Conservation (phyloP, 2,888 invertebrate genomes). For the Candidula unifasciata region DNA sequence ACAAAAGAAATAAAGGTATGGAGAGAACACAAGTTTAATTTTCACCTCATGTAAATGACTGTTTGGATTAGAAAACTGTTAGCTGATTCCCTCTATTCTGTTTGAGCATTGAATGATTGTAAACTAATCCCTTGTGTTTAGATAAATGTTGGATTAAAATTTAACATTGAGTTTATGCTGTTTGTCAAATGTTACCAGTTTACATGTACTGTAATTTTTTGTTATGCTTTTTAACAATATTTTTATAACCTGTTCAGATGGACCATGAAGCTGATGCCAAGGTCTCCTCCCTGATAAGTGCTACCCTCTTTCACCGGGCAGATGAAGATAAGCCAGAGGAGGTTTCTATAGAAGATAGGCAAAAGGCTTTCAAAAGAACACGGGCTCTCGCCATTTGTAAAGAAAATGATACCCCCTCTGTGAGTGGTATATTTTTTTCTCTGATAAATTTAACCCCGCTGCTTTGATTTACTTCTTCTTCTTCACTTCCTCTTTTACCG, state of each 20-base stretch:
- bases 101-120: neutral
- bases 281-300: constrained; percentile 45
- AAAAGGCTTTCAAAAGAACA: constrained; percentile 1
- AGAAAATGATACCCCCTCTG: constrained; percentile 41
- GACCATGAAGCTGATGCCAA: constrained; percentile 39
- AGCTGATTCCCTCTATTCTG: too few species aligned
- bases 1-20: too few species aligned
- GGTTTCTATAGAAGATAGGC: neutral
- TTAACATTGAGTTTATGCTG: too few species aligned
- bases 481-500: too few species aligned
- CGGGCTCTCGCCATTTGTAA: neutral
- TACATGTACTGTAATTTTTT: too few species aligned
- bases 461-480: too few species aligned
- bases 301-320: constrained; percentile 32
- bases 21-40: too few species aligned
- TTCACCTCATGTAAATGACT: too few species aligned
- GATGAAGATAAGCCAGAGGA: constrained; percentile 28
- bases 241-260: constrained; percentile 9
- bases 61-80: too few species aligned
- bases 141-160: too few species aligned
- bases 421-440: constrained; percentile 1
- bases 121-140: too few species aligned
- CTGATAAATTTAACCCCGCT: neutral
- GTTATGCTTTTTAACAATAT: neutral
- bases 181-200: too few species aligned